Evolutionary conservation across 2,797 vertebrate species (phyloP).

Genomic region (Oceanodroma leucorhoa): DNA sequence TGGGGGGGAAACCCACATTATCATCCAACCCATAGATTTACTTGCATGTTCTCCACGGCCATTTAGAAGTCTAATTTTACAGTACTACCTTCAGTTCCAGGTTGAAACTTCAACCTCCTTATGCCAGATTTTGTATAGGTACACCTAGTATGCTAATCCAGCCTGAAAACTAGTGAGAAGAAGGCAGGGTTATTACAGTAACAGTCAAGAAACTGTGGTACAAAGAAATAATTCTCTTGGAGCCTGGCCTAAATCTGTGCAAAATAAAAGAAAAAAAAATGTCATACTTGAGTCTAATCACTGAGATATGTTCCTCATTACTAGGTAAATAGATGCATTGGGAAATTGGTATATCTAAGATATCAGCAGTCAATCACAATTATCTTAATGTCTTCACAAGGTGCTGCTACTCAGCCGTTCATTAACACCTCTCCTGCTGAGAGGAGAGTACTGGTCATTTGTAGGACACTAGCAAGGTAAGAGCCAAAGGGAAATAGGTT

Average conservation of each 20-base stretch:
- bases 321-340: background rate
- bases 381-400: background rate
- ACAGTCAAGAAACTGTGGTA: background rate
- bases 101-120: background rate
- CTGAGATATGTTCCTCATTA: background rate
- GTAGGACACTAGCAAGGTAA: background rate
- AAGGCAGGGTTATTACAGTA: background rate
- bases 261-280: background rate
- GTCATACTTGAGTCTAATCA: background rate
- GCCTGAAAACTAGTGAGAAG: background rate
- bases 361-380: background rate
- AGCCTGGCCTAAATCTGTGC: background rate
- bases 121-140: background rate
- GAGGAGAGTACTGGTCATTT: background rate
- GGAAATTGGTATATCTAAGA: background rate
- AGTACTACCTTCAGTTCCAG: background rate
- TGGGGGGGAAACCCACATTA: rapidly evolving
- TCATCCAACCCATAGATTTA: background rate
- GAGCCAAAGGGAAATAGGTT: background rate
- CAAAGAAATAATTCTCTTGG: background rate
- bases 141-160: background rate
- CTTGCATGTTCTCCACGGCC: rapidly evolving
- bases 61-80: background rate
- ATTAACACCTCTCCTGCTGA: background rate
- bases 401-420: background rate